Evolutionary conservation across 2,797 vertebrate genomes (phyloP), one percentile per base, ranked within the genome.

Genomic region (Scomberomorus guttatus): DNA sequence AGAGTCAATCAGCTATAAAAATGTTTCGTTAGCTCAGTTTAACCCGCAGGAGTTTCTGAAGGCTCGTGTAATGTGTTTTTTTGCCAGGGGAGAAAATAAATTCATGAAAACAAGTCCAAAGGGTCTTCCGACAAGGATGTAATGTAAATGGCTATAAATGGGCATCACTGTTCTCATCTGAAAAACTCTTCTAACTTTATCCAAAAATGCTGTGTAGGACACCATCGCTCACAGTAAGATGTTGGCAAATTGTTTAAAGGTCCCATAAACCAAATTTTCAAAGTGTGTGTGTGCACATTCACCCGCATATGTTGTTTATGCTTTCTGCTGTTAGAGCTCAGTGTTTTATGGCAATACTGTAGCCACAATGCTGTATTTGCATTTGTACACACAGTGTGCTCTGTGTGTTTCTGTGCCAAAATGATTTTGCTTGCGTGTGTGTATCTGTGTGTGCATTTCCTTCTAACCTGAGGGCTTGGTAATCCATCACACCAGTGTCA

Each of bases 401-500:
- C 5, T 60, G 59, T 56, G 39, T 25, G 32, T 63, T 22, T 4
- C 15, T 39, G 42, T 60, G 0, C 27, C 50, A 58, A 50, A 34
- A 6, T 62, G n/a, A 22, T 66, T 80, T 17, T 34, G 46, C 56
- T 18, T 64, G 65, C 65, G 52, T 76, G 65, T 34, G 78, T 60
- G 29, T 50, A 2, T 50, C 5, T 63, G 32, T 59, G 60, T 60
- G 52, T 50, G 72, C 12, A 37, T 64, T 58, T 64, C 46, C 32
- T 68, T 25, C 32, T 67, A 87, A 69, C 77, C 80, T 0, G 29
- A 11, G 59, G 84, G 65, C 24, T 34, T 20, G 51, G 66, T 79
- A 85, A 88, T 92, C 84, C 80, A 92, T 93, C 87, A 89, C 64
- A 57, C 34, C 46, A 3, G 17, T 70, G 81, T 82, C 86, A 81